Evolutionary conservation across 2,113 vertebrate genomes (phyloP), one percentile per base, ranked within the genome.

Genomic region (Polypterus bichir): DNA sequence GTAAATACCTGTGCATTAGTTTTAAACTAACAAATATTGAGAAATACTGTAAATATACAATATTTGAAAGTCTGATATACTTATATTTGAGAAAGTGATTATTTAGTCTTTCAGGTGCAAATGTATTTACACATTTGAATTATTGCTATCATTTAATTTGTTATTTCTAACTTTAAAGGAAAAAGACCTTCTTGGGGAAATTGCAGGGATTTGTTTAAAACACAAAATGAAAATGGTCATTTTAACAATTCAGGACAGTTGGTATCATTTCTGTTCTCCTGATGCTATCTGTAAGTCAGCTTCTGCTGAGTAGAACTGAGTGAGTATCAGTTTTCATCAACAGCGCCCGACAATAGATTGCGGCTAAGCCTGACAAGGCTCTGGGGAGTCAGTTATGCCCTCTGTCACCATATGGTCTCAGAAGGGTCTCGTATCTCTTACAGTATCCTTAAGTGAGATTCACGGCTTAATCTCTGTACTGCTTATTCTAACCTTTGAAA

Each of bases 341-440:
- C 76, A 79, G 76, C 69, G 68, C 68, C 72, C 65, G 62, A 76
- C 75, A 77, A 79, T 83, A 85, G 82, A 80, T 83, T 88, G 84
- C 76, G 79, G 81, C 75, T 65, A 76, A 79, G 53, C 69, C 70
- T 74, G 73, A 83, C 82, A 81, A 77, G 75, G 60, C 78, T 80
- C 79, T 60, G 68, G 76, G 76, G 83, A 87, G 74, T 59, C 61
- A 64, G 10, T 8, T 5, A 64, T 70, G 69, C 63, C 70, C 70
- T 77, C 59, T 71, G 73, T 70, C 62, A 82, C 84, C 79, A 81
- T 80, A 79, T 80, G 81, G 77, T 65, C 69, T 71, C 63, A 71
- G 72, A 76, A 61, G 64, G n/a, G 64, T 71, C 76, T 77, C 70
- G 65, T 78, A 75, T 71, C 68, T 75, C 73, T 69, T 73, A 65